phyloP scores from a whole-genome alignment of 2,113 vertebrate species.

The Tympanuchus pallidicinctus region DNA sequence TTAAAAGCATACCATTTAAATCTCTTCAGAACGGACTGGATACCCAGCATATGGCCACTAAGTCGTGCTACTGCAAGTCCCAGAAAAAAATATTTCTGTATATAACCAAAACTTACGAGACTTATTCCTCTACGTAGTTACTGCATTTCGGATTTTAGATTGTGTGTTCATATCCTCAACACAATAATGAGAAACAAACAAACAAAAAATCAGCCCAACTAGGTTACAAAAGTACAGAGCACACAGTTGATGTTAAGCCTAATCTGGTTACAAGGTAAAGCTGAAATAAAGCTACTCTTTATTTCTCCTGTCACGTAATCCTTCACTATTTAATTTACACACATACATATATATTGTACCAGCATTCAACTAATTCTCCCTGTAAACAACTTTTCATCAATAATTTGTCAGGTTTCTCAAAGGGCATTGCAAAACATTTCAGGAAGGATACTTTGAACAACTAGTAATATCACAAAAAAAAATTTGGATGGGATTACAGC shows the following conservation, averaged over 20 bases:
- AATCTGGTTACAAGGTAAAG: neutral
- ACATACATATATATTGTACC: neutral
- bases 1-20: neutral
- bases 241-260: neutral
- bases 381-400: neutral
- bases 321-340: neutral
- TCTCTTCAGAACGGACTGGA: neutral
- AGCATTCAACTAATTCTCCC: neutral
- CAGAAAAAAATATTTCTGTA: neutral
- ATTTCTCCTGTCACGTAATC: neutral
- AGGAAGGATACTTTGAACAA: neutral
- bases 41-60: neutral
- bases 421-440: neutral
- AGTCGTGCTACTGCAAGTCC: neutral
- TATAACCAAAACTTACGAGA: neutral
- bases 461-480: neutral
- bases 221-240: neutral
- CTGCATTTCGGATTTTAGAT: neutral
- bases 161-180: neutral
- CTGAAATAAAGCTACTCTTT: neutral
- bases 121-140: neutral
- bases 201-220: neutral
- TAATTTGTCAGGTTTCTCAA: neutral
- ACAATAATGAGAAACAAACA: neutral
- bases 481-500: neutral